Evolutionary conservation across 1,140 invertebrate species (phyloP).

Genomic region (Diorhabda sublineata): DNA sequence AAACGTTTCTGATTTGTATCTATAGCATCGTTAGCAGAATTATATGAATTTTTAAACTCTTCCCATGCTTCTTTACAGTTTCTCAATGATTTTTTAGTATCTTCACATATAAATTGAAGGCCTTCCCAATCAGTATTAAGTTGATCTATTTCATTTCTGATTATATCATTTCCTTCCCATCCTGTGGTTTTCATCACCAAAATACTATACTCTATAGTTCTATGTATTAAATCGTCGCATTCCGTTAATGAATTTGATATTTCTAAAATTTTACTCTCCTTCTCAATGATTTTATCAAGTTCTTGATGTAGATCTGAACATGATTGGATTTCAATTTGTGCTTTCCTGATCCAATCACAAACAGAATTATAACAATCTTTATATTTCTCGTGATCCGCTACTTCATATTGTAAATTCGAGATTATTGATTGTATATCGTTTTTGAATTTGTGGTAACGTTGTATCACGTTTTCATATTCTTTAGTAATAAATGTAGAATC

Average conservation of each 20-base stretch:
- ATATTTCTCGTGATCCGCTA: slow-evolving; percentile 83
- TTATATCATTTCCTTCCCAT: slow-evolving; percentile 77
- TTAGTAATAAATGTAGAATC: slow-evolving; percentile 61
- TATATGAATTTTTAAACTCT: slow-evolving; percentile 73
- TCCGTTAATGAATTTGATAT: slow-evolving; percentile 63
- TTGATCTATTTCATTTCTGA: slow-evolving; percentile 80
- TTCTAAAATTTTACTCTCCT: slow-evolving; percentile 66
- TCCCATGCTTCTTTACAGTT: slow-evolving; percentile 83
- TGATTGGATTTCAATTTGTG: slow-evolving; percentile 78
- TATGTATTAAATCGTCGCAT: slow-evolving; percentile 69
- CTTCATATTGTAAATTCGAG: slow-evolving; percentile 68
- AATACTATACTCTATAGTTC: slow-evolving; percentile 71
- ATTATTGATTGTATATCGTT: slow-evolving; percentile 62
- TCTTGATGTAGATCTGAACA: slow-evolving; percentile 81
- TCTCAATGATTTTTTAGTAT: slow-evolving; percentile 71
- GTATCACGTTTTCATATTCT: slow-evolving; percentile 66
- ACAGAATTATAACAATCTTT: slow-evolving; percentile 76
- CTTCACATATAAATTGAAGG: slow-evolving; percentile 74
- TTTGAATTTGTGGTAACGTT: slow-evolving; percentile 67
- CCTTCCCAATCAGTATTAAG: slow-evolving; percentile 83
- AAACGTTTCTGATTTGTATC: slow-evolving; percentile 67
- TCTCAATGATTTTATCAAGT: slow-evolving; percentile 67
- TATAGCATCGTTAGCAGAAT: slow-evolving; percentile 75
- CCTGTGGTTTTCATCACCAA: slow-evolving; percentile 77
- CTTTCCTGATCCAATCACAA: slow-evolving; percentile 82